Evolutionary conservation across 30 jellyfish, hydroid and myxozoan genomes (phyloP).

Genomic region (Cassiopea andromeda): DNA sequence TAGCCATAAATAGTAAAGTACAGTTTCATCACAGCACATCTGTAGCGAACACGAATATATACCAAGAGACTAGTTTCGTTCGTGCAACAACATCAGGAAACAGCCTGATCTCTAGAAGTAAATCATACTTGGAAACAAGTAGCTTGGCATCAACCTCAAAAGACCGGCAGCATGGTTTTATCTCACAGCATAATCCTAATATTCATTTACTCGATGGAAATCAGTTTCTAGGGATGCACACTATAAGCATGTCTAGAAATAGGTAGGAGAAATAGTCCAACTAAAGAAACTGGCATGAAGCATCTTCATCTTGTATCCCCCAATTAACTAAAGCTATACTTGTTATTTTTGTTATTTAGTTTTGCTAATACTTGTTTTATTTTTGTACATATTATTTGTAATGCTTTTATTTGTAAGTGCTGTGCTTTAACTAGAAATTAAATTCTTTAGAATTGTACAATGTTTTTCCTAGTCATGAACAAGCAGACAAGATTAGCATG

Average conservation of each 20-base stretch:
- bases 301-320: no score
- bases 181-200: slow-evolving; percentile 3
- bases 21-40: slow-evolving; percentile 64
- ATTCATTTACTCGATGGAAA: slow-evolving; percentile 3
- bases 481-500: no score
- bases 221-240: slow-evolving; percentile 4
- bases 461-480: no score
- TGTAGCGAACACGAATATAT: slow-evolving; percentile 42
- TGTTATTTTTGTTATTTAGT: no score
- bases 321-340: no score
- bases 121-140: slow-evolving; percentile 24
- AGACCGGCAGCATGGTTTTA: neutral
- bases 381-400: no score
- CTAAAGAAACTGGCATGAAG: no score
- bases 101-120: slow-evolving; percentile 25
- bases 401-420: no score
- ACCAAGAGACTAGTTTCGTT: slow-evolving; percentile 10
- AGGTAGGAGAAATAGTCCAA: neutral
- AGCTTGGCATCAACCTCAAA: slow-evolving; percentile 6
- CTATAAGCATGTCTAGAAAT: neutral
- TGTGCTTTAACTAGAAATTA: no score
- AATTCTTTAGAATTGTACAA: no score
- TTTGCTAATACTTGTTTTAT: no score
- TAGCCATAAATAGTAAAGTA: slow-evolving; percentile 22
- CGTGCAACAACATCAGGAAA: neutral